A percentile compares a stretch with the other conserved stretches of the same genome.
Evolutionary conservation across 2,113 vertebrate genomes (phyloP).

Genomic region (Stegastes partitus): DNA sequence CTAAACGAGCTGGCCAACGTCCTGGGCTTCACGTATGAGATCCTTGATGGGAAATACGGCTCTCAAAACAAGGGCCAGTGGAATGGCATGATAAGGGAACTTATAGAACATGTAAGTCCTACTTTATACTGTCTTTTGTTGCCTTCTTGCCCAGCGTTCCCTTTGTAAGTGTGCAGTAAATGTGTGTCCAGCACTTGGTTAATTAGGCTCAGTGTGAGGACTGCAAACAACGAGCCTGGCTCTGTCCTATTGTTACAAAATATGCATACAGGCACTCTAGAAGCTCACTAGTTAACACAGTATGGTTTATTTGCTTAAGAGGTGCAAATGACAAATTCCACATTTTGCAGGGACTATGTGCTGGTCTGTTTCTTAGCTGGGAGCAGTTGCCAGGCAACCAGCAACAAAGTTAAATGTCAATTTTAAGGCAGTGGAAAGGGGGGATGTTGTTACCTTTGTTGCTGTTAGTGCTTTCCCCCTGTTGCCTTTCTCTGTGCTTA

Average conservation of each 20-base stretch:
- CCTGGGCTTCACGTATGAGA: constrained; percentile 96
- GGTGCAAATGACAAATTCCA: neutral
- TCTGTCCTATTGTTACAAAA: neutral
- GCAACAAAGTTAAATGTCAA: neutral
- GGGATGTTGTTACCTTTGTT: neutral
- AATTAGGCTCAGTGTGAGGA: neutral
- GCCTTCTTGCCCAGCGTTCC: neutral
- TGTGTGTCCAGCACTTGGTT: neutral
- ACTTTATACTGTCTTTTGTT: neutral
- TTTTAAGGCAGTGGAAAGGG: neutral
- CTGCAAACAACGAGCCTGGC: neutral
- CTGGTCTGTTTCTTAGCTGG: neutral
- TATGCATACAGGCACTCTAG: neutral
- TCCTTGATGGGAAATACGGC: constrained; percentile 95
- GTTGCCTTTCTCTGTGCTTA: neutral
- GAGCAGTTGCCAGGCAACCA: constrained; percentile 7
- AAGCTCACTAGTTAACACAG: constrained; percentile 2
- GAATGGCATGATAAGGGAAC: constrained; percentile 98
- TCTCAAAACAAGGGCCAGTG: constrained; percentile 98
- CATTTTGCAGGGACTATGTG: constrained; percentile 1
- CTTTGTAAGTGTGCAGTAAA: neutral
- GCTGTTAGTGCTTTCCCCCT: neutral
- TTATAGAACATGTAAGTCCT: constrained; percentile 96
- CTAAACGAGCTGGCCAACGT: constrained; percentile 94
- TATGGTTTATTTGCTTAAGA: constrained; percentile 5